phyloP scores from a whole-genome alignment of 2,113 vertebrate genomes.

The Engystomops pustulosus region DNA sequence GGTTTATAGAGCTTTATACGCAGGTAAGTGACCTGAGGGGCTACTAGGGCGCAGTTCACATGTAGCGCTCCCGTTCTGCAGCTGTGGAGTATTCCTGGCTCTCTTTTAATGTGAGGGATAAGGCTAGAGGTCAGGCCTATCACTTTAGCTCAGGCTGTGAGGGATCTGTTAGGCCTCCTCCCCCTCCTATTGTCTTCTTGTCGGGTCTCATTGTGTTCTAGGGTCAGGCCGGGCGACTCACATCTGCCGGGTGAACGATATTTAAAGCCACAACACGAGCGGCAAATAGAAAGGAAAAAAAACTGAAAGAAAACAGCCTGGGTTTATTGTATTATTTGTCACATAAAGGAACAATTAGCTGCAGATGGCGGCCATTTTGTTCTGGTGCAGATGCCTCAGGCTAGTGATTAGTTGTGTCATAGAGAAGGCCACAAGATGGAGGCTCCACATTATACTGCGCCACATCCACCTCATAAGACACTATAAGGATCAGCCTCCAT shows the following conservation, averaged over 20 bases:
- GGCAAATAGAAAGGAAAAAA: too few relatives aligned
- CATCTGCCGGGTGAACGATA: slow-evolving; percentile 17
- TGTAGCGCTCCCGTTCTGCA: too few relatives aligned
- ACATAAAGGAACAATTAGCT: not conserved
- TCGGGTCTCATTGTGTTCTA: not conserved
- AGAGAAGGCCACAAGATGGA: too few relatives aligned
- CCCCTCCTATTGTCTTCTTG: not conserved
- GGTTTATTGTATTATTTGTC: too few relatives aligned
- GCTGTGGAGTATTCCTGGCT: too few relatives aligned
- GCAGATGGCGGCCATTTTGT: not conserved
- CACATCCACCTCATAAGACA: too few relatives aligned
- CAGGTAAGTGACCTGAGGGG: slow-evolving; percentile 64
- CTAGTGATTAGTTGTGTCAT: not conserved
- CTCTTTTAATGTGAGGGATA: not conserved
- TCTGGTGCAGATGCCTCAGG: not conserved
- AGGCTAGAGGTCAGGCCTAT: not conserved
- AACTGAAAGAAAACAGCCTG: too few relatives aligned
- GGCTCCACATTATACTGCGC: too few relatives aligned
- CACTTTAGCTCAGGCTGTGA: not conserved
- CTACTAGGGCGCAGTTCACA: too few relatives aligned
- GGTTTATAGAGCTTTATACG: slow-evolving; percentile 73
- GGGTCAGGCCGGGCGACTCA: not conserved
- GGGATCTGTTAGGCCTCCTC: not conserved
- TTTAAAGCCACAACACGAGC: too few relatives aligned
- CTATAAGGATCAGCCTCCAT: too few relatives aligned